phyloP scores from a whole-genome alignment of 2,113 vertebrate species.

The Spermophilus dauricus region DNA sequence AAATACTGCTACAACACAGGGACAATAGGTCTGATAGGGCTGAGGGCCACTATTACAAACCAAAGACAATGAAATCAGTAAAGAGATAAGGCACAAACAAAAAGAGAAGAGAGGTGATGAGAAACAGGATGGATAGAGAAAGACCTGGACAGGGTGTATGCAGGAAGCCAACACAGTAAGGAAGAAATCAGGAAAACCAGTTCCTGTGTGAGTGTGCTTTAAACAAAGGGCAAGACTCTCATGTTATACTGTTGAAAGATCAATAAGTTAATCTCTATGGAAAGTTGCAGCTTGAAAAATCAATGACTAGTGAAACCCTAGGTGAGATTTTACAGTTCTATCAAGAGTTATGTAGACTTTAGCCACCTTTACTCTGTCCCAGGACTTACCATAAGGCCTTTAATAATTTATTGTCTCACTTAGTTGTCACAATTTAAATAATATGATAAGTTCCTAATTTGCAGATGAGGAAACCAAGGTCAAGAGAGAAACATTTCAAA shows the following conservation, averaged over 20 bases:
- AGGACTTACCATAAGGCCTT: neutral
- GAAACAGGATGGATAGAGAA: neutral
- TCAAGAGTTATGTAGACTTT: neutral
- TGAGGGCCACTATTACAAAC: neutral
- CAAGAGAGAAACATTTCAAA: conserved; percentile 31
- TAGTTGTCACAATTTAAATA: neutral
- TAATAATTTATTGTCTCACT: neutral
- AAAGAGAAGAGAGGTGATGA: neutral
- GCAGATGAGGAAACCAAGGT: conserved; percentile 14
- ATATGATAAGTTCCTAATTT: neutral
- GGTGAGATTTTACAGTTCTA: neutral
- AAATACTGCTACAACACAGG: conserved; percentile 21
- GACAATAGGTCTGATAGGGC: neutral
- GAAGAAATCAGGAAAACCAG: neutral
- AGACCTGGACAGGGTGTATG: neutral
- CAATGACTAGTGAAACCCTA: neutral
- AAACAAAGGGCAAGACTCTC: neutral
- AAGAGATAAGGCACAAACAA: neutral
- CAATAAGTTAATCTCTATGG: neutral
- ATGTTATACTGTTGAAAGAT: neutral
- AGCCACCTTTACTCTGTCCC: neutral
- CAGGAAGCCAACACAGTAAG: neutral
- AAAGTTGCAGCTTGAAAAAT: neutral
- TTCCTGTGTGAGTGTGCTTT: neutral
- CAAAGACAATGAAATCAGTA: neutral